Evolutionary conservation across 2,797 vertebrate genomes (phyloP).

Genomic region (Macropodus opercularis): DNA sequence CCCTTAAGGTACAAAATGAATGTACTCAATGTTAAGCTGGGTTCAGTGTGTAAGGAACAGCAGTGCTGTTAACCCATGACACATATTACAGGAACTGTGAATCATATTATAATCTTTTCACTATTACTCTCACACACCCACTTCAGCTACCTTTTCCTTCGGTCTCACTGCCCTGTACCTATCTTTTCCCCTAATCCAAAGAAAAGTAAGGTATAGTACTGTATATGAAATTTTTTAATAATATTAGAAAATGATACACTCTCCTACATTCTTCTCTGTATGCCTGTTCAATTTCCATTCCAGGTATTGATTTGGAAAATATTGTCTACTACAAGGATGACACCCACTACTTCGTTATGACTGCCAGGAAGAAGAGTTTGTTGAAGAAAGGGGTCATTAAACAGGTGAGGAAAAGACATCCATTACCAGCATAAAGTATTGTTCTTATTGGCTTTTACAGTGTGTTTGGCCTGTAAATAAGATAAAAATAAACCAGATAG

Average conservation of each 20-base stretch:
- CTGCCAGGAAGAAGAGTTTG: slow-evolving; percentile 94
- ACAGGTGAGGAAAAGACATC: slow-evolving; percentile 80
- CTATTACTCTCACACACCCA: not conserved
- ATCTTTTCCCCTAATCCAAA: not conserved
- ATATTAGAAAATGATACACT: not conserved
- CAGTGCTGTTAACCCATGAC: slow-evolving; percentile 4
- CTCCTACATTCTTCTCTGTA: slow-evolving; percentile 1
- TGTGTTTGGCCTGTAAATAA: slow-evolving; percentile 7
- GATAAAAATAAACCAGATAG: slow-evolving; percentile 19
- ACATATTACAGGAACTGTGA: not conserved
- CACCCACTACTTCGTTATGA: slow-evolving; percentile 99
- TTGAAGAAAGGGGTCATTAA: slow-evolving; percentile 90
- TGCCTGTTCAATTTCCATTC: slow-evolving; percentile 11
- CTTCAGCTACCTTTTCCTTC: not conserved
- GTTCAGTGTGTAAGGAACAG: slow-evolving; percentile 21
- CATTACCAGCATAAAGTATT: slow-evolving; percentile 35
- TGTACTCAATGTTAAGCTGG: slow-evolving; percentile 15
- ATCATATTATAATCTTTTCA: not conserved
- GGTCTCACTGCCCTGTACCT: not conserved
- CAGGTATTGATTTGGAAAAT: slow-evolving; percentile 96
- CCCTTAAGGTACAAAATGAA: slow-evolving; percentile 29
- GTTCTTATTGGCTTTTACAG: slow-evolving; percentile 28
- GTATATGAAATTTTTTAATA: too few relatives aligned
- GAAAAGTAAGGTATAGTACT: not conserved
- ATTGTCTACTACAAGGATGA: slow-evolving; percentile 98